Base-by-base conservation (phyloP, 2,888 invertebrate species). In the Hyposoter didymator region DNA sequence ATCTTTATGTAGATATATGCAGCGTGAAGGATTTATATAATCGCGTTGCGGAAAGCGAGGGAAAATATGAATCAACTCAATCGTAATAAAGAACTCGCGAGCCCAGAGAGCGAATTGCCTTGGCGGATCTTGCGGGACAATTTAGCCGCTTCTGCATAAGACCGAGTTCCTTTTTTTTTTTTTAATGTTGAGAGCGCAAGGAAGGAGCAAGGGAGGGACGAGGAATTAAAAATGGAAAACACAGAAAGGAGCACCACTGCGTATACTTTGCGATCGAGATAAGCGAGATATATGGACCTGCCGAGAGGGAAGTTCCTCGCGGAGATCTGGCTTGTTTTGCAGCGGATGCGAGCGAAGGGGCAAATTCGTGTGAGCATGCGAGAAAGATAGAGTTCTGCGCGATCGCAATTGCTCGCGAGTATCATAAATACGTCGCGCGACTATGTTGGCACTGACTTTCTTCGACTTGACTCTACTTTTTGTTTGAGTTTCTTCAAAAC, bases 201-300 rank as follows among this genome's bases (percentile, higher is more conserved):
- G 39, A 39, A 39, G 39, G 39, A 55, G 62, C n/a, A 12, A 49
- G 49, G 35, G 55, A 32, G 19, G 70, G 19, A 81, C 45, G 45
- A 39, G 78, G 45, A 22, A 83, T 35, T 66, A 80, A 72, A 80
- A 73, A 84, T 59, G 78, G 72, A 80, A 83, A 85, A 59, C 62
- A 62, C 32, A 49, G 66, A 70, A 73, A 45, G 69, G 69, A 73
- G 80, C 49, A 83, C 66, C 81, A 87, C 74, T 62, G 69, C 55
- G 75, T 79, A 82, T 87, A 83, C 81, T 74, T 79, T 72, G 80
- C 76, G 89, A 90, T 89, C 88, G 86, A 89, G 89, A 90, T 89
- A 90, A 88, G 87, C 86, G 89, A 89, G 89, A 90, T 89, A 89
- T 89, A 90, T 89, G 88, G 88, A 89, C 87, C 88, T 88, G 88